These are phyloP conservation scores for Trichacis sp. DNA, from an alignment of 2,888 invertebrate species.

Conservation along the genomic window DNA sequence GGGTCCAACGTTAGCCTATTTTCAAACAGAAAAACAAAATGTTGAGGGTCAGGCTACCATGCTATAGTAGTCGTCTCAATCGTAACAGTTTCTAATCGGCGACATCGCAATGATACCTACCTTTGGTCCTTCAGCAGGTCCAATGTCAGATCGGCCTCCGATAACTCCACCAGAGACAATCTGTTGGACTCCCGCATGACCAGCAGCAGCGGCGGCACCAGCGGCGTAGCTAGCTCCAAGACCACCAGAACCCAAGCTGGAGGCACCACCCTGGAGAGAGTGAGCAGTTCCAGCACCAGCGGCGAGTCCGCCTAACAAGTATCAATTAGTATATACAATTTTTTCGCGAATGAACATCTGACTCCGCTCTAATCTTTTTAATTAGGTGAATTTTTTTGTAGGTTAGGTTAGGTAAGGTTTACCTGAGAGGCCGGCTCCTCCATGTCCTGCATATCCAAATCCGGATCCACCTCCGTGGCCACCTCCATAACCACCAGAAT, in stretches of 20 bases:
- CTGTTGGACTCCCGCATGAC: slow-evolving; percentile 66
- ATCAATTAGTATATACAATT: too few species aligned
- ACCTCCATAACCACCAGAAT: slow-evolving; percentile 59
- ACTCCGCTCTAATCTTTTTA: too few species aligned
- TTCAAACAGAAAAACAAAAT: too few species aligned
- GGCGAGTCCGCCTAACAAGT: slow-evolving; percentile 66
- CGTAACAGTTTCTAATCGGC: too few species aligned
- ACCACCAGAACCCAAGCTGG: slow-evolving; percentile 67
- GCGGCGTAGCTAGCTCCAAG: slow-evolving; percentile 68
- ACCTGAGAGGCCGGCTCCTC: slow-evolving; percentile 64
- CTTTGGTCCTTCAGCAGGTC: slow-evolving; percentile 66
- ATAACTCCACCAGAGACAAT: slow-evolving; percentile 67
- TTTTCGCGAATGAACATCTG: too few species aligned
- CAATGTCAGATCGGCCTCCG: slow-evolving; percentile 67
- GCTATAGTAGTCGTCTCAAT: too few species aligned
- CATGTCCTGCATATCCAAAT: slow-evolving; percentile 48
- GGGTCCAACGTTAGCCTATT: slow-evolving; percentile 66
- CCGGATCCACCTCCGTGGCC: slow-evolving; percentile 51
- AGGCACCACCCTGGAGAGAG: slow-evolving; percentile 66
- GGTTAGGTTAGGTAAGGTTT: too few species aligned
- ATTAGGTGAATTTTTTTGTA: too few species aligned
- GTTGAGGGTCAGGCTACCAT: too few species aligned
- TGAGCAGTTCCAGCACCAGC: slow-evolving; percentile 66
- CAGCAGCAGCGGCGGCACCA: slow-evolving; percentile 66
- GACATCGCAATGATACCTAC: too few species aligned